phyloP scores from a whole-genome alignment of 2,113 vertebrate genomes.

The Cacatua alba region DNA sequence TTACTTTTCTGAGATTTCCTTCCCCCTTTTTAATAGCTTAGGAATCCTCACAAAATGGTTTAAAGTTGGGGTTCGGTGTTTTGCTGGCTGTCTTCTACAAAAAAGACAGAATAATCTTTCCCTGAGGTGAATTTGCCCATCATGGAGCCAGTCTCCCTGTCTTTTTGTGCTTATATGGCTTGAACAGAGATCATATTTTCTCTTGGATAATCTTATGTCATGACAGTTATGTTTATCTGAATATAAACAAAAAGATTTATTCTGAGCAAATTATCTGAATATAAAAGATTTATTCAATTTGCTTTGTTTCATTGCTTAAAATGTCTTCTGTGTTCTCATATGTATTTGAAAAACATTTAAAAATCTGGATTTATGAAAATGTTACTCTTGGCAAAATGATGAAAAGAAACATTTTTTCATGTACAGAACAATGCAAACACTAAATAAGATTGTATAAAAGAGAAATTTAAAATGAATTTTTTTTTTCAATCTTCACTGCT shows the following conservation, averaged over 20 bases:
- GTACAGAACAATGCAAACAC: neutral
- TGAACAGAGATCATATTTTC: neutral
- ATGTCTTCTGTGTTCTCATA: neutral
- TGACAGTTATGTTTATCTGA: neutral
- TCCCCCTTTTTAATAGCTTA: neutral
- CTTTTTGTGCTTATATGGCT: constrained; percentile 30
- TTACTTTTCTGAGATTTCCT: neutral
- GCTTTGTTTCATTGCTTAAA: neutral
- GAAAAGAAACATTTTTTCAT: neutral
- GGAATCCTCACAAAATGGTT: neutral
- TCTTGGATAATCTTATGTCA: neutral
- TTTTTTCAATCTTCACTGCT: neutral
- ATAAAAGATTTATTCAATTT: neutral
- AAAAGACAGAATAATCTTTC: neutral
- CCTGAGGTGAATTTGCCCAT: neutral
- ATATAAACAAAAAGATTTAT: constrained; percentile 12
- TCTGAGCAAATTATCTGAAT: neutral
- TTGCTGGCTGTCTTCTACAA: neutral
- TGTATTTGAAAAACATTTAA: neutral
- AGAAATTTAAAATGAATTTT: neutral
- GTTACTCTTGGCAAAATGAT: neutral
- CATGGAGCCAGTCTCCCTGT: neutral
- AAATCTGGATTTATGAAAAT: neutral
- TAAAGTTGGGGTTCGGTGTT: neutral
- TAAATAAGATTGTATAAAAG: neutral